phyloP scores from a whole-genome alignment of 2,797 vertebrate species.

The Cichlasoma orientale region DNA sequence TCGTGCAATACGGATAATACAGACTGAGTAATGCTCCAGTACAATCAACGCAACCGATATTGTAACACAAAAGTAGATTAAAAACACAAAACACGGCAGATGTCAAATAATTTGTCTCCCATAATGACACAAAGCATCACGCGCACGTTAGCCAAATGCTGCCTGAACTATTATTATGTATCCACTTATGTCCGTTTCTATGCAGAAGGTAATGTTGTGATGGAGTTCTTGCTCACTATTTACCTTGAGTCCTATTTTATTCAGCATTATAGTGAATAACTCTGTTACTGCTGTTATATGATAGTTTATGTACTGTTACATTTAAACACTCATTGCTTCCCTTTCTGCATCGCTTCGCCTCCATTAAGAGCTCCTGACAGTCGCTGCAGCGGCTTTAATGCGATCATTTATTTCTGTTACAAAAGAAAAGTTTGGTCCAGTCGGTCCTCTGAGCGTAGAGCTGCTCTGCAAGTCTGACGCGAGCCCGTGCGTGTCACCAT shows the following conservation, averaged over 20 bases:
- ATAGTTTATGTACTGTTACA: constrained; percentile 41
- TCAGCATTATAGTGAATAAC: not conserved
- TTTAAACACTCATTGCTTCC: constrained; percentile 35
- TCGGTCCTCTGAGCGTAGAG: constrained; percentile 37
- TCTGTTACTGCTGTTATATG: not conserved
- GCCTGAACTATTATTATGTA: not conserved
- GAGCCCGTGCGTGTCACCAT: not conserved
- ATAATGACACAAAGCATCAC: not conserved
- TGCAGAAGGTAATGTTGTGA: not conserved
- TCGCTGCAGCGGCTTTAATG: constrained; percentile 7
- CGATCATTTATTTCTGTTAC: constrained; percentile 32
- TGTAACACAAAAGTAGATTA: too few relatives aligned
- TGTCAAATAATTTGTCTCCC: not conserved
- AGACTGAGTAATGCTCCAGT: not conserved
- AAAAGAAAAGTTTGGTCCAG: constrained; percentile 18
- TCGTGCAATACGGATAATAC: too few relatives aligned
- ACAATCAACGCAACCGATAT: not conserved
- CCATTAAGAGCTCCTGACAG: constrained; percentile 33
- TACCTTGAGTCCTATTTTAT: not conserved
- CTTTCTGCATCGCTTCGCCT: constrained; percentile 43
- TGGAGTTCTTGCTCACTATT: too few relatives aligned
- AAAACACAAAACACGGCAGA: not conserved
- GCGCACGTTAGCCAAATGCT: not conserved
- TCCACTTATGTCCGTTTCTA: not conserved
- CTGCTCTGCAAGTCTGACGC: constrained; percentile 11